Base-by-base conservation (phyloP, 2,113 vertebrate genomes). In the Microtus richardsoni region DNA sequence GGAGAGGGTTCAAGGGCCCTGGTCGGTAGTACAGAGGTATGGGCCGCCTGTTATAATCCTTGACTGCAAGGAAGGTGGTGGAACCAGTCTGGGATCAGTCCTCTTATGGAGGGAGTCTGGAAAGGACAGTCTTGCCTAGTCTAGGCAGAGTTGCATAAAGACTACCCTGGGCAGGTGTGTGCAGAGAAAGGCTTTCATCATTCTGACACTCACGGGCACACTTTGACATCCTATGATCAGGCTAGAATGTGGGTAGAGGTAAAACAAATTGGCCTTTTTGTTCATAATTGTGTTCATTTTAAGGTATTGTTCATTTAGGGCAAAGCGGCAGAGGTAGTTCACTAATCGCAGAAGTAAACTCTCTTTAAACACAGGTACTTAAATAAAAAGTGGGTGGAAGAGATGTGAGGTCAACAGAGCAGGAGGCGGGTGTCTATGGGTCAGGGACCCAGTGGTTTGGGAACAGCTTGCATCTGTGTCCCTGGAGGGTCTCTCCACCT, bases 281-380 rank as follows among this genome's bases (percentile, higher is more conserved):
- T 28, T 5, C 77, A 39, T 83, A 52, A 62, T 7, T 26, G 71
- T n/a, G 41, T 64, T 70, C 24, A 0, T 64, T 60, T 7, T 28
- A 24, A 78, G 30, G 26, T 36, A 3, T 8, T 54, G 71, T 70
- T 44, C 47, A 30, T 52, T 84, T 58, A 88, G 74, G 73, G n/a
- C n/a, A 33, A 41, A 41, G 8, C 0, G 1, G 11, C 0, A 21
- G 64, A 44, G 44, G 24, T 33, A 26, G n/a, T 62, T 47, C 74
- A 3, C 10, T 28, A 36, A 26, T 1, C 0, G 24, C 8, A 41
- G n/a, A 44, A 60, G 28, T 3, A 41, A 2, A 21, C 12, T 17
- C 36, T 47, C 28, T 78, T 58, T 39, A 83, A 85, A 66, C 39
- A 77, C 30, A 36, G 78, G 8, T 47, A 36, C 66, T 75, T 47